phyloP scores from a whole-genome alignment of 2,888 invertebrate genomes.

The Leptopilina myrica region DNA sequence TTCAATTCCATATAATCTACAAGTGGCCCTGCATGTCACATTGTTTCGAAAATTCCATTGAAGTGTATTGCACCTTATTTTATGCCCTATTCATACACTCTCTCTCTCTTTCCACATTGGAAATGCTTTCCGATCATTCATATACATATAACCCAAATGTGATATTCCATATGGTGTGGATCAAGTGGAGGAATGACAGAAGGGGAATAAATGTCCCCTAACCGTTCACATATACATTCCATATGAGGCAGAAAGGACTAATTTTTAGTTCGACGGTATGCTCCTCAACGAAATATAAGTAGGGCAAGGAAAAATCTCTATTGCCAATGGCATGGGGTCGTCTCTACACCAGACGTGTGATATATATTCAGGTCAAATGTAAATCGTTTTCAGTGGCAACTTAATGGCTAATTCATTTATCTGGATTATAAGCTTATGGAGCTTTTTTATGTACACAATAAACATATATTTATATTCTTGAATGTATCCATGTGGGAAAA shows the following conservation, averaged over 20 bases:
- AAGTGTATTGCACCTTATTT: constrained; percentile 15
- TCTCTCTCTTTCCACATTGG: background rate
- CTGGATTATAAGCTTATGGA: constrained; percentile 23
- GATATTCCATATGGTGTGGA: constrained; percentile 25
- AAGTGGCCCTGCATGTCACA: no score
- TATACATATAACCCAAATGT: constrained; percentile 3
- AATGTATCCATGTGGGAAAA: constrained; percentile 7
- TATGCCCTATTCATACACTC: no score
- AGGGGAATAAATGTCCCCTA: constrained; percentile 37
- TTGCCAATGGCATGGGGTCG: constrained; percentile 10
- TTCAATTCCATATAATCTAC: no score
- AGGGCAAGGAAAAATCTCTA: constrained; percentile 27
- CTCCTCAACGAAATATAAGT: constrained; percentile 8
- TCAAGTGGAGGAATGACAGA: constrained; percentile 39
- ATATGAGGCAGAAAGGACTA: constrained; percentile 32
- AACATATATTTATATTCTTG: no score
- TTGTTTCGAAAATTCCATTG: constrained; percentile 4
- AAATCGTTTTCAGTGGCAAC: constrained; percentile 24
- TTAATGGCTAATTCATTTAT: constrained; percentile 40
- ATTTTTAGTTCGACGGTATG: constrained; percentile 28
- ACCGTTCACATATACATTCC: constrained; percentile 27
- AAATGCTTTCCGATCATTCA: constrained; percentile 7
- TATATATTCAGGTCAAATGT: constrained; percentile 38
- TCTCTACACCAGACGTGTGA: background rate
- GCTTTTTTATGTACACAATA: no score